Percentiles rank a stretch among this genome's conserved stretches.
These are phyloP conservation scores for Lineus longissimus DNA, from an alignment of 1,140 invertebrate species.

Conservation along the genomic window DNA sequence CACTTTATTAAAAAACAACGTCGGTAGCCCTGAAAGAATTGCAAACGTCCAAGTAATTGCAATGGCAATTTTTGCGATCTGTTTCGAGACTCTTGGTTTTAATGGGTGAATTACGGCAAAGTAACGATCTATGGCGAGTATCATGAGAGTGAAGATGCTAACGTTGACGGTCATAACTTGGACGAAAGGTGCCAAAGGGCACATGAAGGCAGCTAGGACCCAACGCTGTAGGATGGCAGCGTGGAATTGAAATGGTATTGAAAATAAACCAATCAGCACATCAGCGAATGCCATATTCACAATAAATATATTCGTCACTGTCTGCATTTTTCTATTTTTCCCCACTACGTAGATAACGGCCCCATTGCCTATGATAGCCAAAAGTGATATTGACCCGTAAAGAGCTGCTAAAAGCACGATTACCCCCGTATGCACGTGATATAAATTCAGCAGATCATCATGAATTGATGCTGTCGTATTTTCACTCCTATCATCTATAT, in stretches of 20 bases:
- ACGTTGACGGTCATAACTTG: constrained; percentile 72
- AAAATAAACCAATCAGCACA: constrained; percentile 41
- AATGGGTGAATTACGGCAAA: constrained; percentile 75
- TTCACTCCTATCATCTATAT: too few relatives aligned
- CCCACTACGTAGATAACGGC: constrained; percentile 78
- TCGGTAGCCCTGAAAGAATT: not conserved
- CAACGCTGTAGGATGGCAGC: constrained; percentile 75
- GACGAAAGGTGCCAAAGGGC: constrained; percentile 75
- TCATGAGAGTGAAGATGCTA: constrained; percentile 75
- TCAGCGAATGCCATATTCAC: constrained; percentile 46
- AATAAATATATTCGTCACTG: constrained; percentile 78
- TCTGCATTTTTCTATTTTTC: constrained; percentile 64
- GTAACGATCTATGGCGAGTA: constrained; percentile 74
- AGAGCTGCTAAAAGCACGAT: constrained; percentile 71
- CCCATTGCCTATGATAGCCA: constrained; percentile 75
- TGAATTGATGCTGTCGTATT: too few relatives aligned
- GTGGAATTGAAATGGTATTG: constrained; percentile 73
- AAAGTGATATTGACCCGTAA: constrained; percentile 75
- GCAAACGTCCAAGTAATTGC: not conserved
- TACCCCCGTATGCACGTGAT: constrained; percentile 69
- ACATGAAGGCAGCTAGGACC: constrained; percentile 80
- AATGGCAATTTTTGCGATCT: constrained; percentile 66
- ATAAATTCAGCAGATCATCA: constrained; percentile 34
- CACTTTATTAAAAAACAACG: not conserved
- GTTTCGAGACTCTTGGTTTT: constrained; percentile 64